Percentiles rank a stretch among this genome's conserved stretches.
Conservation (phyloP, 30 jellyfish, hydroid and myxozoan species). For the Phacellophora camtschatica region DNA sequence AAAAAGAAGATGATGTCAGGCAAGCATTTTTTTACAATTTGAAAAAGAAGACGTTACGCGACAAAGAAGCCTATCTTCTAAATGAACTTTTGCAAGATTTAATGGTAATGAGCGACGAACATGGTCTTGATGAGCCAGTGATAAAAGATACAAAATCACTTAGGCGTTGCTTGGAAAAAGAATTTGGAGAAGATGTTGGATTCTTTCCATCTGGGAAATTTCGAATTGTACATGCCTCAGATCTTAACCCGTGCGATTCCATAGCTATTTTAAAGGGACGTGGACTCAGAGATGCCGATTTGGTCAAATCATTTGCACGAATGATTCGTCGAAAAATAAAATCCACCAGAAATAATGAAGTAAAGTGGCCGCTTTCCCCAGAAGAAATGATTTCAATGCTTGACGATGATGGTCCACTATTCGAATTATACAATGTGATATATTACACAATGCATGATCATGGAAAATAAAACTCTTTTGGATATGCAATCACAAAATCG, state of each 20-base stretch:
- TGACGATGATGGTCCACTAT: neutral
- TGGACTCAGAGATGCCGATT: neutral
- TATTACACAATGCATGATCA: neutral
- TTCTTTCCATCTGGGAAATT: conserved; percentile 5
- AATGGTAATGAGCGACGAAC: neutral
- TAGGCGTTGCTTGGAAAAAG: too few relatives aligned
- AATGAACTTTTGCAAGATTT: neutral
- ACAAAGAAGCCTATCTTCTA: neutral
- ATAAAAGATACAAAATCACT: too few relatives aligned
- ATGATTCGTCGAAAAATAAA: neutral
- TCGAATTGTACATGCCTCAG: neutral
- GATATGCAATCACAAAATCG: too few relatives aligned
- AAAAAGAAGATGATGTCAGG: neutral
- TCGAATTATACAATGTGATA: neutral
- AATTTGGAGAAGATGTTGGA: neutral
- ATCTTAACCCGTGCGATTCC: neutral
- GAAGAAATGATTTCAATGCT: neutral
- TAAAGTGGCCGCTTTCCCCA: neutral
- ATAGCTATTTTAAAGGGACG: neutral
- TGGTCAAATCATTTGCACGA: neutral
- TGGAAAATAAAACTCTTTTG: too few relatives aligned
- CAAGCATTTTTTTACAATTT: neutral
- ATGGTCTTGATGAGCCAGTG: neutral
- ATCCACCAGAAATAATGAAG: neutral
- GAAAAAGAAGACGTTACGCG: neutral